Evolutionary conservation across 2,888 invertebrate species (phyloP).

Genomic region (Chrysodeixis includens): DNA sequence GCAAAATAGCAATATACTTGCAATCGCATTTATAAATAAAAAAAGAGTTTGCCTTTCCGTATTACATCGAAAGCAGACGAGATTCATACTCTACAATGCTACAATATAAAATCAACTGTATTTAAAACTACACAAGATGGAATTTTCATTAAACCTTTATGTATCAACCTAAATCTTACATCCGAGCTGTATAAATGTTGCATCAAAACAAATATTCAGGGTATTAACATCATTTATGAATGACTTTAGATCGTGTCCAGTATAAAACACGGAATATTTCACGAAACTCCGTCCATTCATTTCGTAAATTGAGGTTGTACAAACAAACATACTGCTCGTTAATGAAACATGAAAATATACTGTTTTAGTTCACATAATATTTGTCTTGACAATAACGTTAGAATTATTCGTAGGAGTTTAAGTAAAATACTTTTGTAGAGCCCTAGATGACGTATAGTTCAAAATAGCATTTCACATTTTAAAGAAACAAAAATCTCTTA

Average conservation of each 20-base stretch:
- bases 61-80: neutral
- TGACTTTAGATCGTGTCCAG: conserved; percentile 26
- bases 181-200: conserved; percentile 10
- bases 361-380: conserved; percentile 36
- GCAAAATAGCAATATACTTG: neutral
- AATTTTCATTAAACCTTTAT: neutral
- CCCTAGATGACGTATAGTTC: too few relatives aligned
- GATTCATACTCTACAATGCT: neutral
- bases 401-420: too few relatives aligned
- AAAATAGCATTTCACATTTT: too few relatives aligned
- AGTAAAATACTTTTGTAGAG: too few relatives aligned
- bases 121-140: neutral
- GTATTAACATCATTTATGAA: conserved; percentile 38
- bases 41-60: neutral
- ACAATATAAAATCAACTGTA: neutral
- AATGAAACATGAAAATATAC: conserved; percentile 36
- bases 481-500: too few relatives aligned
- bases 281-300: conserved; percentile 37
- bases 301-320: conserved; percentile 49
- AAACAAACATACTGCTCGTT: conserved; percentile 47
- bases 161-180: neutral
- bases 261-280: conserved; percentile 43
- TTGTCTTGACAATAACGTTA: conserved; percentile 12
- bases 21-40: neutral
- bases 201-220: conserved; percentile 17